Evolutionary conservation across 1,140 invertebrate species (phyloP).

Genomic region (Listronotus oregonensis): DNA sequence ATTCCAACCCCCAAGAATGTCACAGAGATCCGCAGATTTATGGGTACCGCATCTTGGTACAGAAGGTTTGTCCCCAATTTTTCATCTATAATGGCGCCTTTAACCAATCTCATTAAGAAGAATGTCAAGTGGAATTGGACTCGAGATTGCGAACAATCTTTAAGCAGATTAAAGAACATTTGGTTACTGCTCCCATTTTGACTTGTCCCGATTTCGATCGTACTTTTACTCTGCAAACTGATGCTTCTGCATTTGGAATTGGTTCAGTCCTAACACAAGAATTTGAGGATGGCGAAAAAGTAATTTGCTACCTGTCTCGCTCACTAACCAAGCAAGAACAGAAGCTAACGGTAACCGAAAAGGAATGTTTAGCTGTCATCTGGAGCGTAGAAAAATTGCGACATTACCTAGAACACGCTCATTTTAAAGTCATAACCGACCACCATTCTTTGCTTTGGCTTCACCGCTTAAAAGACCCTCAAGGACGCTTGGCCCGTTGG

Average conservation of each 20-base stretch:
- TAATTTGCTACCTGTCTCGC: slow-evolving; percentile 29
- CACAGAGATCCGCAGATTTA: too few species aligned
- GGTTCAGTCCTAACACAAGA: slow-evolving; percentile 42
- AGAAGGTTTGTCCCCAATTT: too few species aligned
- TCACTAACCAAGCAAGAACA: slow-evolving; percentile 49
- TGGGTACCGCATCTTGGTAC: too few species aligned
- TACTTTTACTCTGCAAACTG: slow-evolving; percentile 40
- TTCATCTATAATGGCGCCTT: too few species aligned
- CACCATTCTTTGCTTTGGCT: slow-evolving; percentile 58
- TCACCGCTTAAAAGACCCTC: slow-evolving; percentile 53
- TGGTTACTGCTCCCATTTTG: slow-evolving; percentile 27
- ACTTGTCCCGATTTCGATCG: slow-evolving; percentile 40
- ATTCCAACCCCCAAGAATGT: too few species aligned
- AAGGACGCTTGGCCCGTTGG: slow-evolving; percentile 57
- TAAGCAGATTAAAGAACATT: slow-evolving; percentile 21
- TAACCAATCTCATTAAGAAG: too few species aligned
- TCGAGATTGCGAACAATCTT: slow-evolving; percentile 9
- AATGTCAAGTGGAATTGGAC: too few species aligned
- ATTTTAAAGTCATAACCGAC: slow-evolving; percentile 59
- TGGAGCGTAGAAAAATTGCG: slow-evolving; percentile 55
- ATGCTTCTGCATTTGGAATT: slow-evolving; percentile 40
- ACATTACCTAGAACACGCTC: slow-evolving; percentile 54
- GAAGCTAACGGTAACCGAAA: slow-evolving; percentile 58
- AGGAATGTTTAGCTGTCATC: slow-evolving; percentile 58
- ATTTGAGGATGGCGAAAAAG: slow-evolving; percentile 25